These are phyloP conservation scores for Drosophila willistoni DNA, from an alignment of 1,140 invertebrate species.

Conservation along the genomic window DNA sequence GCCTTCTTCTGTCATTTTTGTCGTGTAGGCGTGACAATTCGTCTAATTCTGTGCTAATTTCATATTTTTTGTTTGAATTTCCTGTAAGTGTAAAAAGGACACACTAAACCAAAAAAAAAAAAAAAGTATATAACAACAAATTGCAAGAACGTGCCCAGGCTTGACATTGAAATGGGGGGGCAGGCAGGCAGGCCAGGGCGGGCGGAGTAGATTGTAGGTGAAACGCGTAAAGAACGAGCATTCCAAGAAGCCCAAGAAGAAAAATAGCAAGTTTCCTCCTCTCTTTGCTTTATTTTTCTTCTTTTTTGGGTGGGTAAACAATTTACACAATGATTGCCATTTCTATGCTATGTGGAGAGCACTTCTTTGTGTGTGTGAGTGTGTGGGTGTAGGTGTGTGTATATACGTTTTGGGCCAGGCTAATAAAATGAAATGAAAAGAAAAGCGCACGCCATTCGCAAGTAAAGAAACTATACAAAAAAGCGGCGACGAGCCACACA, in stretches of 20 bases:
- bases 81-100: constrained; percentile 36
- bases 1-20: background rate
- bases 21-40: constrained; percentile 51
- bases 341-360: constrained; percentile 23
- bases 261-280: constrained; percentile 54
- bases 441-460: constrained; percentile 62
- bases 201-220: constrained; percentile 6
- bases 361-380: constrained; percentile 11
- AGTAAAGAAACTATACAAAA: constrained; percentile 34
- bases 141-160: constrained; percentile 76
- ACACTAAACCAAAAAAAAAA: constrained; percentile 33
- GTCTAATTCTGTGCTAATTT: constrained; percentile 76
- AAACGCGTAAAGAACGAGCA: constrained; percentile 27
- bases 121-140: constrained; percentile 47
- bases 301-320: constrained; percentile 58
- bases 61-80: constrained; percentile 59
- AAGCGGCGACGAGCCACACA: constrained; percentile 45
- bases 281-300: background rate
- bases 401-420: constrained; percentile 51
- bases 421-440: constrained; percentile 74
- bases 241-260: constrained; percentile 47
- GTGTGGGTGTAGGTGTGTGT: constrained; percentile 15
- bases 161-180: constrained; percentile 62
- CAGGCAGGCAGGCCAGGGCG: background rate
- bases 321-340: constrained; percentile 68